Evolutionary conservation across 2,797 vertebrate species (phyloP).

Genomic region (Ambastaia sidthimunki): DNA sequence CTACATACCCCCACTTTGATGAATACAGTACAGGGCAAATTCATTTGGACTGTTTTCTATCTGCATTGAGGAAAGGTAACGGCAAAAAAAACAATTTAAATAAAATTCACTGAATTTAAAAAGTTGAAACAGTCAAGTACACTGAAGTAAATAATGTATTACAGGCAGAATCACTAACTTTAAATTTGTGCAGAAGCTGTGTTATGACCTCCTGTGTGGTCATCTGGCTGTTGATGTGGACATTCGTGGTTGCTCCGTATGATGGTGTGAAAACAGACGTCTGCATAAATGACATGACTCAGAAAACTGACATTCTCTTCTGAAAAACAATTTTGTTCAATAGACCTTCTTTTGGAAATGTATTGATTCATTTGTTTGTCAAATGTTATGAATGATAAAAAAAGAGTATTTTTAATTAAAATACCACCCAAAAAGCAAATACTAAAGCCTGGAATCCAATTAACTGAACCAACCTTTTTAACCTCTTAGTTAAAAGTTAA

Average conservation of each 20-base stretch:
- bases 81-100: not conserved
- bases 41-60: conserved; percentile 83
- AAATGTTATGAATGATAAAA: no score
- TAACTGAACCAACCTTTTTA: no score
- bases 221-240: conserved; percentile 87
- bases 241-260: conserved; percentile 88
- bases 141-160: not conserved
- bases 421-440: no score
- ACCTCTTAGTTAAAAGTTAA: no score
- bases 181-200: conserved; percentile 91
- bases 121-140: not conserved
- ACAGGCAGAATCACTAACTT: conserved; percentile 74
- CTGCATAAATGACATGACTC: conserved; percentile 68
- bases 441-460: no score
- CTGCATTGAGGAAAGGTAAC: conserved; percentile 64
- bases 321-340: no score
- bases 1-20: conserved; percentile 81
- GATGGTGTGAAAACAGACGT: conserved; percentile 91
- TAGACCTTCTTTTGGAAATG: no score
- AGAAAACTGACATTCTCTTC: not conserved
- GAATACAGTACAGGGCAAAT: conserved; percentile 84
- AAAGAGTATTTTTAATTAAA: no score
- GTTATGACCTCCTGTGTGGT: conserved; percentile 88
- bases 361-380: no score
- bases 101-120: not conserved